phyloP scores from a whole-genome alignment of 2,888 invertebrate genomes.

The Sarcophaga subvicina region DNA sequence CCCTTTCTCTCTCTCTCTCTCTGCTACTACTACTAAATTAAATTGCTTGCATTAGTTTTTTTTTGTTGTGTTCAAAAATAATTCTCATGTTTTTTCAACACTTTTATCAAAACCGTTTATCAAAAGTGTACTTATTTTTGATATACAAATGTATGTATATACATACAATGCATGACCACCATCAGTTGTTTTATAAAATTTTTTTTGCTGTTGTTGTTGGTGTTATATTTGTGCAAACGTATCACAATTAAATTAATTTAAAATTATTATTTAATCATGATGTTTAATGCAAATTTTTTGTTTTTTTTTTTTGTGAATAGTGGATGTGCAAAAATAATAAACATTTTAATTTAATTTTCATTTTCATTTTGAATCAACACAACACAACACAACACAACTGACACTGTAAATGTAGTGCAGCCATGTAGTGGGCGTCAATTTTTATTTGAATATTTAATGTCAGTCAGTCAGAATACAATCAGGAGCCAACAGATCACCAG shows the following conservation, averaged over 20 bases:
- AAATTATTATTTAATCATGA: constrained; percentile 58
- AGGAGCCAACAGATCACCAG: not conserved
- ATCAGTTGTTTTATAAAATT: not conserved
- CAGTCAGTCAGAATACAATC: constrained; percentile 38
- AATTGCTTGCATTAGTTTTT: no score
- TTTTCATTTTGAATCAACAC: no score
- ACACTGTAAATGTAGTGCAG: constrained; percentile 57
- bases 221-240: constrained; percentile 41
- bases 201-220: constrained; percentile 5
- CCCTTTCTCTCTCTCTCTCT: no score
- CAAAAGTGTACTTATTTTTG: constrained; percentile 48
- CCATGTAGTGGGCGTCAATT: constrained; percentile 54
- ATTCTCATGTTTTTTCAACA: constrained; percentile 40
- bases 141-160: not conserved
- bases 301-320: constrained; percentile 36
- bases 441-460: constrained; percentile 46
- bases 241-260: constrained; percentile 56
- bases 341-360: constrained; percentile 40
- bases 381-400: constrained; percentile 20
- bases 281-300: constrained; percentile 45
- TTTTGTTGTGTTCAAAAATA: constrained; percentile 26
- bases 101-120: constrained; percentile 45
- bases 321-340: not conserved
- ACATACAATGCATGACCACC: not conserved
- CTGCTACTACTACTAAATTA: no score